Evolutionary conservation across 2,113 vertebrate genomes (phyloP), one percentile per base, ranked within the genome.

Genomic region (Xenus cinereus): DNA sequence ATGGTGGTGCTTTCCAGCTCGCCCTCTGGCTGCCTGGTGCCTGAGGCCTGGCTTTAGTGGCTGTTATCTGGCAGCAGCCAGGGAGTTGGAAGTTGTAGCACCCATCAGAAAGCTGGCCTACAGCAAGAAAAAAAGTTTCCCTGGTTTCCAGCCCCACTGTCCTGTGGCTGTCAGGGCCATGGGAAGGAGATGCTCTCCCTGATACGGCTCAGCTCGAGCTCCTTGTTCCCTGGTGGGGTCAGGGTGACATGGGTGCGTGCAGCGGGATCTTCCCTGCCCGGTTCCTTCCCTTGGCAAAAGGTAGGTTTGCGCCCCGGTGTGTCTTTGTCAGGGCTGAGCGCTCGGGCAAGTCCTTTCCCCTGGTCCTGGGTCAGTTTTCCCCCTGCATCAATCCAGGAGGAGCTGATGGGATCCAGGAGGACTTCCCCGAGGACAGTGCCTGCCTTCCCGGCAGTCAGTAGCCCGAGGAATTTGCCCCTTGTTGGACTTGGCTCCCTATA

Each of bases 281-380:
- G n/a, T 33, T 41, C 22, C 4, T 53, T 69, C 69, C 76, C 66
- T 15, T 54, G 74, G 56, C 33, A 48, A 5, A 50, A 53, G 7
- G 43, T 2, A 23, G 64, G 12, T 71, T 30, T 53, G 32, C 6
- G 2, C 2, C 5, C 39, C 4, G 12, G 7, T 32, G 45, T 35
- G 15, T 75, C 39, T 46, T 48, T 32, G 1, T 8, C 66, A 14
- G 27, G 20, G 83, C 68, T 67, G 64, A 48, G 41, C 3, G 20
- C 67, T 66, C 0, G 0, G 43, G 35, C 0, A 0, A 5, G 27
- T 51, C 46, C 32, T 19, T 54, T 43, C 30, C 51, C 27, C 23
- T 67, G 33, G 6, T 41, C 57, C 78, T 85, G 78, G 32, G 50
- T 51, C n/a, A 51, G 22, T 63, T 94, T 64, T 56, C 18, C 35